Evolutionary conservation across 2,888 invertebrate species (phyloP).

Genomic region (Pollenia angustigena): DNA sequence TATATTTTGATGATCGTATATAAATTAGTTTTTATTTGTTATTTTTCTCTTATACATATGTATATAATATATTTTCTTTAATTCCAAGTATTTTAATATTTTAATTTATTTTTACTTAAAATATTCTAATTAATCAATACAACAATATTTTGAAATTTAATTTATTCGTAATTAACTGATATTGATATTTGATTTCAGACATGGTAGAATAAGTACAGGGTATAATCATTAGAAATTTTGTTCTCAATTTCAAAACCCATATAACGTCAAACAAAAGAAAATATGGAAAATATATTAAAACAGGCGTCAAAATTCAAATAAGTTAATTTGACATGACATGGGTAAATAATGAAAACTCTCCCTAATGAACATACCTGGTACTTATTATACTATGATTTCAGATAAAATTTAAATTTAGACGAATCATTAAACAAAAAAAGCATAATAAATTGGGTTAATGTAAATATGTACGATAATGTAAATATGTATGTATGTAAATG

Average conservation of each 20-base stretch:
- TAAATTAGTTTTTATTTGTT: slow-evolving; percentile 48
- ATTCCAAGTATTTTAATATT: slow-evolving; percentile 16
- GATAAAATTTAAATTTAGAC: slow-evolving; percentile 16
- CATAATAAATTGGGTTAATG: background rate
- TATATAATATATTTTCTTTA: slow-evolving; percentile 28
- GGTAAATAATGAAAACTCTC: no score
- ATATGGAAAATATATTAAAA: no score
- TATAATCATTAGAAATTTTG: no score
- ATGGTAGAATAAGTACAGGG: no score
- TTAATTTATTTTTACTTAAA: slow-evolving; percentile 28
- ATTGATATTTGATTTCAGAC: slow-evolving; percentile 12
- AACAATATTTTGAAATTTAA: slow-evolving; percentile 22
- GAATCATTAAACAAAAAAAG: slow-evolving; percentile 1
- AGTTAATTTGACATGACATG: no score
- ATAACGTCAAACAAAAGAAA: no score
- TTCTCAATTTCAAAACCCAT: no score
- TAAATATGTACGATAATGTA: background rate
- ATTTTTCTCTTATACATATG: slow-evolving; percentile 12
- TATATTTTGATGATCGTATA: slow-evolving; percentile 10
- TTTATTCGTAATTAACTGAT: slow-evolving; percentile 7
- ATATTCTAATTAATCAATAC: slow-evolving; percentile 34
- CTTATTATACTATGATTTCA: no score
- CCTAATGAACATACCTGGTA: no score
- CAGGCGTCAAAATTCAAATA: no score
- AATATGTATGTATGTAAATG: background rate